Base-by-base conservation (phyloP, 2,797 vertebrate species). In the Chanos chanos region DNA sequence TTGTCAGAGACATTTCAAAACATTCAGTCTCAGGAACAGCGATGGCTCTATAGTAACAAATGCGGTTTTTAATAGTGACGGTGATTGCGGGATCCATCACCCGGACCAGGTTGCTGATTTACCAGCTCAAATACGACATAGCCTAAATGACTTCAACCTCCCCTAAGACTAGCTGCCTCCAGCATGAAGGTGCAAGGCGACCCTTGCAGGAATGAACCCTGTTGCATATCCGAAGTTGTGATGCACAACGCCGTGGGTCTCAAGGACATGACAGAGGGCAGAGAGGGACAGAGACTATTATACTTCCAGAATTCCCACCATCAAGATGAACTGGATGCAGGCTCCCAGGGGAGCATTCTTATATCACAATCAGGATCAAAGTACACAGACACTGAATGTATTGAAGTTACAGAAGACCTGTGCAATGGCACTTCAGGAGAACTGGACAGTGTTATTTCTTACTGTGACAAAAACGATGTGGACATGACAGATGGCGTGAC, bases 371-470 rank as follows among this genome's bases (percentile, higher is more conserved):
- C 59, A 5, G 64, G 16, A 7, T 19, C 50, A 15, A n/a, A 39
- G 36, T 49, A 43, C 61, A 63, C 31, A 36, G 67, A 59, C 52
- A 51, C 68, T 43, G 73, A 74, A 21, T 61, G 72, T 43, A 49
- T 45, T 9, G 66, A 73, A 15, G 48, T 54, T n/a, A 69, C 82
- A 8, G 77, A 72, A 8, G 54, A 50, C 33, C 71, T 83, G 53
- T 73, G 61, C 21, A 86, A 86, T 13, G 83, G 84, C 34, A 71
- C 61, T 12, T 72, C 71, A 66, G 76, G 45, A 21, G 53, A 75
- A 21, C 49, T 55, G 36, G 79, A 83, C 52, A 77, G 70, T 27
- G 19, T 70, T 5, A 57, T 67, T 51, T 68, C 80, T 18, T 70
- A 67, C 48, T 75, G 69, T 64, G 61, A 69, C 3, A 30, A 63